Base-by-base conservation (phyloP, 2,113 vertebrate species). In the Penelope pileata region DNA sequence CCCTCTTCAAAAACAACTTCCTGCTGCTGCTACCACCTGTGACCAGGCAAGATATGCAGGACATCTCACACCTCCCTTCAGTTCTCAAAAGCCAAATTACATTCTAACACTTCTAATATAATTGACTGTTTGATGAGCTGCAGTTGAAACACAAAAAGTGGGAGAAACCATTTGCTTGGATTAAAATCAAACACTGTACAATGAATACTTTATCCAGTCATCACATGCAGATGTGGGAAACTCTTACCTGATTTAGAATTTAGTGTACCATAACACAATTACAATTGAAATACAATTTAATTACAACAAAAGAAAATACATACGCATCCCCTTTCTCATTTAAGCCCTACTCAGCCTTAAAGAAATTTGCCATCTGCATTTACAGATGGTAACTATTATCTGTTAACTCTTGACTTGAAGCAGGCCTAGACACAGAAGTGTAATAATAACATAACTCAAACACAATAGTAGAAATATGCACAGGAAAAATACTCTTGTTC, bases 361-460 rank as follows among this genome's bases (percentile, higher is more conserved):
- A 86, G 50, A 90, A 86, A 50, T 74, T 56, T 86, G 36, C 56
- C 64, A 93, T 78, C 69, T 93, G 90, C 34, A 70, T 83, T 86
- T 88, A 70, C 86, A 88, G 85, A 90, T 75, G 64, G 80, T 21
- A 80, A 88, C 34, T 16, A 43, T 48, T 75, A 51, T 50, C 69
- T 43, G 1, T 34, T 34, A 77, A 81, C 51, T 47, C 32, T 23
- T 69, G 38, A 59, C 53, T 34, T 58, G 34, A 77, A 72, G 69
- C 36, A 84, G 83, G 45, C 27, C 77, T 78, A 19, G 42, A 78
- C 17, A 72, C 6, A 16, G 32, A 79, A 87, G 40, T 12, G 2
- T 66, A 66, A 77, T 88, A 83, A 69, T 77, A 74, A 73, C 9
- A 27, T 23, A 85, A 77, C 19, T 54, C 45, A 69, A 91, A 86